Evolutionary conservation across 2,113 vertebrate genomes (phyloP).

Genomic region (Pelusios castaneus): DNA sequence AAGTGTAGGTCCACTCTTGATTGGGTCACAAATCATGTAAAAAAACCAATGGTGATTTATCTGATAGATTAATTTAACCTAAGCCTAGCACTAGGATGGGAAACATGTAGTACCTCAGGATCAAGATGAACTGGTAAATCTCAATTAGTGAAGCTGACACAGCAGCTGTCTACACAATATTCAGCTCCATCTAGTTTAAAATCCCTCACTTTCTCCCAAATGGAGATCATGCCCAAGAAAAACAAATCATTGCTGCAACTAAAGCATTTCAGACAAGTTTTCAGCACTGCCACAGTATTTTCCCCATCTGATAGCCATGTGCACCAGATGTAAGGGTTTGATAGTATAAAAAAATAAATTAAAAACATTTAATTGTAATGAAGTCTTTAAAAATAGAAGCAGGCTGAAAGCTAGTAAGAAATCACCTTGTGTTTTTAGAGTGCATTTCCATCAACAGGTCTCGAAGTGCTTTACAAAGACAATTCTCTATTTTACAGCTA

Average conservation of each 20-base stretch:
- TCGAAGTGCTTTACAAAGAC: background rate
- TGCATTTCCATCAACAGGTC: background rate
- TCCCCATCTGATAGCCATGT: slow-evolving; percentile 25
- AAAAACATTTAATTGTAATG: background rate
- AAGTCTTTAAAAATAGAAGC: background rate
- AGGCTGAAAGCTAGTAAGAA: background rate
- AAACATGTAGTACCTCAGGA: background rate
- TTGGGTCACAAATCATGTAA: background rate
- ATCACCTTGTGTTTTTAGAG: background rate
- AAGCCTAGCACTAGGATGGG: background rate
- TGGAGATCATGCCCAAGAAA: background rate
- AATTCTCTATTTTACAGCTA: background rate
- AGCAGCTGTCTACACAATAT: background rate
- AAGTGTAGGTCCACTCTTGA: background rate
- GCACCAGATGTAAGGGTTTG: slow-evolving; percentile 18
- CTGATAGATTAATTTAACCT: background rate
- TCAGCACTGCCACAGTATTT: background rate
- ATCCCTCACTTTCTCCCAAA: background rate
- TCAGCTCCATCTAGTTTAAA: background rate
- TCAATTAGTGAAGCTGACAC: background rate
- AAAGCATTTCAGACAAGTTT: slow-evolving; percentile 1
- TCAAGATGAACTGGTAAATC: background rate
- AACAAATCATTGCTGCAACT: slow-evolving; percentile 29
- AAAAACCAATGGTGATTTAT: background rate
- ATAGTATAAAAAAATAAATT: slow-evolving; percentile 24